Base-by-base conservation (phyloP, 2,888 invertebrate species). In the Spodoptera littoralis region DNA sequence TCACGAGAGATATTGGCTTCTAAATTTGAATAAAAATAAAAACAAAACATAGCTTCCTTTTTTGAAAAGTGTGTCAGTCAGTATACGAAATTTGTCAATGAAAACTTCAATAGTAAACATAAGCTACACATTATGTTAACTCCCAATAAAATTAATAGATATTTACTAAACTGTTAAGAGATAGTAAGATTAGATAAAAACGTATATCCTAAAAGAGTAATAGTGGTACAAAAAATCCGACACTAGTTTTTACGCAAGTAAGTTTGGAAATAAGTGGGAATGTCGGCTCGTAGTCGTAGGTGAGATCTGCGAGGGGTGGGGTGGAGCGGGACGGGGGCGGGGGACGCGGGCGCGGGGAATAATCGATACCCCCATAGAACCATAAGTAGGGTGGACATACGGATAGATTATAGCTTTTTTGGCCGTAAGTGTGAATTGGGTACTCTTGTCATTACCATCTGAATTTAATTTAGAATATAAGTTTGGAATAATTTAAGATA, bases 321-420 rank as follows among this genome's bases (percentile, higher is more conserved):
- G 66, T 42, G 65, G 54, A 61, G 62, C 45, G 54, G 65, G 47
- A 65, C 47, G 64, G 62, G 6, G 63, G 62, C 69, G 45, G 66
- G 45, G 66, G 62, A 52, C 18, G 63, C 78, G 78, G 70, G 74
- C 67, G 77, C 57, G 79, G 82, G 80, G 86, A 84, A 90, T 90
- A 91, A 90, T 90, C 89, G 90, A 90, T 93, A 93, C 88, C 90
- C 86, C 92, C 92, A 92, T 92, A 90, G 92, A 90, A 88, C 88
- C 89, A 86, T 88, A 88, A 89, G 90, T 87, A 91, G 90, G 90
- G 90, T 91, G 92, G 90, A 90, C 92, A 90, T 86, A 89, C 88
- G 84, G 83, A 77, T 83, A 81, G 85, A 86, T 87, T 88, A 87
- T 78, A 74, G 77, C 84, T 79, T 79, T 86, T 90, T 90, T 90